Evolutionary conservation across 2,113 vertebrate genomes (phyloP).

Genomic region (Hyperoodon ampullatus): DNA sequence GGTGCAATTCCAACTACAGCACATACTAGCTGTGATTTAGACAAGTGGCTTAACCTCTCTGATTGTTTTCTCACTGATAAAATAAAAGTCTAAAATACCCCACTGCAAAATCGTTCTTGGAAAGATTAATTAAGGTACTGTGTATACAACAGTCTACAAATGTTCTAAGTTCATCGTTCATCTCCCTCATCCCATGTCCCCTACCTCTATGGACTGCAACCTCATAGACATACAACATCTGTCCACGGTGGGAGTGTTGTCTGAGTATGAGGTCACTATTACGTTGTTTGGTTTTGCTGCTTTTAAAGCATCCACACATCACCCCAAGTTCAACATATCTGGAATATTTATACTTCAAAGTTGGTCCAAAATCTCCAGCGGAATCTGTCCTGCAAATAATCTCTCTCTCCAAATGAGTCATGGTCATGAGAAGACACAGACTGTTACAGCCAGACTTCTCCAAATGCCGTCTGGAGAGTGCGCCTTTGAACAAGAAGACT

Average conservation of each 20-base stretch:
- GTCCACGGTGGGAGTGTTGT: rapidly evolving
- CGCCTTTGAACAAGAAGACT: conserved; percentile 45
- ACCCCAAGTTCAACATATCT: background rate
- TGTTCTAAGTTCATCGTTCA: too few relatives aligned
- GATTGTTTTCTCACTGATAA: background rate
- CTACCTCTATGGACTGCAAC: rapidly evolving
- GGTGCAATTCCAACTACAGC: background rate
- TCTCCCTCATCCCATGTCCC: background rate
- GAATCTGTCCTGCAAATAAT: background rate
- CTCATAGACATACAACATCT: rapidly evolving
- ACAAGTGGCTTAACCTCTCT: background rate
- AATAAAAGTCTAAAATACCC: background rate
- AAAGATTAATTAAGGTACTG: background rate
- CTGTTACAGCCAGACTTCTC: conserved; percentile 27
- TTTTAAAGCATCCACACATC: background rate
- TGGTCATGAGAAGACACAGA: background rate
- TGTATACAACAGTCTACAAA: background rate
- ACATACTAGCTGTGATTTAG: background rate
- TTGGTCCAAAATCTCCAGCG: background rate
- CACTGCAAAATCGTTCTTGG: background rate
- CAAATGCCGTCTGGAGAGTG: conserved; percentile 4
- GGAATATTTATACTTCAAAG: background rate
- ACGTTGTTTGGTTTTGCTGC: background rate
- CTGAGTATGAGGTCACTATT: background rate
- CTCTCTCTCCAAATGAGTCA: background rate